Evolutionary conservation across 2,113 vertebrate species (phyloP), one percentile per base, ranked within the genome.

Genomic region (Myanophis thanlyinensis): DNA sequence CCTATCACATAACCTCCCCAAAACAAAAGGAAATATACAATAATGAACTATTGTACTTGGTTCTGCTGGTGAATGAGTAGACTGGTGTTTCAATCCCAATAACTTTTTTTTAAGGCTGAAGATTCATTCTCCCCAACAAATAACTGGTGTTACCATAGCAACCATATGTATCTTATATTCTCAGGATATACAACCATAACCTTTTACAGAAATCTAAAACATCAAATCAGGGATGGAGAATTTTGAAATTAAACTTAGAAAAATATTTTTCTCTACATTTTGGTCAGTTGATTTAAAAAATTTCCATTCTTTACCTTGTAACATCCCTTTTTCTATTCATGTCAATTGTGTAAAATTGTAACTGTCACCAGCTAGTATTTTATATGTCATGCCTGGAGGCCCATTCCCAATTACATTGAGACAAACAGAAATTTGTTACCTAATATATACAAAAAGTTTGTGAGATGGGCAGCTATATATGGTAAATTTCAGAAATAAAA

Each of bases 71-170:
- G 49, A 92, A 67, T 80, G n/a, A 44, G 9, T n/a, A 46, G 3
- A 88, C 48, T n/a, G 48, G 47, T 48, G 13, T 30, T 30, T 47
- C 23, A 47, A 59, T 48, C 46, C 59, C 30, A 91, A n/a, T 87
- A 87, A 88, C 15, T 80, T 92, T 35, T n/a, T n/a, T 88, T 88
- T 92, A 46, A 88, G 27, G 48, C 48, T 73, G 91, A 73, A 53
- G 51, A 88, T 4, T 47, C 51, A n/a, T 35, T 84, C 49, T 84
- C 27, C 30, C 62, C 62, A 92, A 47, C 40, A 92, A 87, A 87
- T 62, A 47, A 91, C 85, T 91, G 5, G n/a, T 49, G 91, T 87
- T 87, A 67, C 91, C 54, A 6, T 91, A 25, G 91, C 85, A 91
- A 91, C 91, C 87, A 23, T 87, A 49, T 47, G 49, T 49, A 87